Percentiles rank a stretch among this genome's conserved stretches.
Evolutionary conservation across 2,797 vertebrate genomes (phyloP).

Genomic region (Gymnoscopelus braueri): DNA sequence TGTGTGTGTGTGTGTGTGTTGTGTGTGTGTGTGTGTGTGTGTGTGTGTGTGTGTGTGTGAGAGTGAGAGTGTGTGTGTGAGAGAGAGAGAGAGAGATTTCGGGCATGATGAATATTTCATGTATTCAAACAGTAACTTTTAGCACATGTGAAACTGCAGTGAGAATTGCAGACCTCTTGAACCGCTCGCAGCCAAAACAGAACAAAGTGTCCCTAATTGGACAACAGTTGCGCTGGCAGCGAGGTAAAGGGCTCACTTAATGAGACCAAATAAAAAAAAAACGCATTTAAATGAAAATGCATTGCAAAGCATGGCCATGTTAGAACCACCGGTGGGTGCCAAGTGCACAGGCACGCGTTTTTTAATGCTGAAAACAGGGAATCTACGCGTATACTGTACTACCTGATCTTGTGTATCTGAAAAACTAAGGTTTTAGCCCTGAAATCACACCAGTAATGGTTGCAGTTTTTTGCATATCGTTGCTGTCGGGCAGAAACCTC

Average conservation of each 20-base stretch:
- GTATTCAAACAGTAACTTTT: slow-evolving; percentile 5
- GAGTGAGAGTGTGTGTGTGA: slow-evolving; percentile 1
- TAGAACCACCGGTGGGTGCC: neutral
- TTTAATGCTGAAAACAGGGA: neutral
- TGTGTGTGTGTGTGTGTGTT: neutral
- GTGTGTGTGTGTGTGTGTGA: slow-evolving; percentile 1
- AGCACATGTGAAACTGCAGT: slow-evolving; percentile 4
- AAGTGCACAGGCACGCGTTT: no score
- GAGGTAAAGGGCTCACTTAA: slow-evolving; percentile 18
- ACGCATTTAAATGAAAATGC: slow-evolving; percentile 21
- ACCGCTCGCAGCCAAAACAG: slow-evolving; percentile 33
- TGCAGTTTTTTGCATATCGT: no score
- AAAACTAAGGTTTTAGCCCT: no score
- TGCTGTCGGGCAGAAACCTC: no score
- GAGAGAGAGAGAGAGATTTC: neutral
- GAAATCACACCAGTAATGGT: no score
- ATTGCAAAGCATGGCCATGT: slow-evolving; percentile 4
- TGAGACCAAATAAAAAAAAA: slow-evolving; percentile 44
- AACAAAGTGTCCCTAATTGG: slow-evolving; percentile 39
- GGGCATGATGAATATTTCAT: slow-evolving; percentile 13
- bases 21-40: slow-evolving; percentile 1
- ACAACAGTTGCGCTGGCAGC: slow-evolving; percentile 13
- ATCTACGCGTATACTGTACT: neutral
- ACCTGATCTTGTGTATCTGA: no score
- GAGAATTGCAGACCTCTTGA: slow-evolving; percentile 1